Evolutionary conservation across 2,113 vertebrate species (phyloP).

Genomic region (human): GRCh38 chr5:103217001-103217500

Average conservation of each 20-base stretch:
- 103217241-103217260: neutral
- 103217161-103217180: neutral
- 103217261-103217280: neutral
- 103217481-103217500: neutral
- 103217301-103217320: neutral
- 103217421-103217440: neutral
- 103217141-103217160: neutral
- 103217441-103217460: neutral
- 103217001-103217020: neutral
- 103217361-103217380: neutral
- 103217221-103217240: neutral
- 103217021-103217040: neutral
- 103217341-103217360: neutral
- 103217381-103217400: slow-evolving; percentile 15
- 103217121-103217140: slow-evolving; percentile 1
- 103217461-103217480: neutral
- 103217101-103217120: slow-evolving; percentile 6
- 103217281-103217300: neutral
- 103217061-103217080: neutral
- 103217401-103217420: neutral
- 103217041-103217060: neutral
- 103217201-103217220: neutral
- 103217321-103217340: neutral
- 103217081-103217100: neutral
- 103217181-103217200: neutral